A percentile compares a stretch with the other conserved stretches of the same genome.
Conservation (phyloP, 2,113 vertebrate genomes). For the Tylochromis polylepis region DNA sequence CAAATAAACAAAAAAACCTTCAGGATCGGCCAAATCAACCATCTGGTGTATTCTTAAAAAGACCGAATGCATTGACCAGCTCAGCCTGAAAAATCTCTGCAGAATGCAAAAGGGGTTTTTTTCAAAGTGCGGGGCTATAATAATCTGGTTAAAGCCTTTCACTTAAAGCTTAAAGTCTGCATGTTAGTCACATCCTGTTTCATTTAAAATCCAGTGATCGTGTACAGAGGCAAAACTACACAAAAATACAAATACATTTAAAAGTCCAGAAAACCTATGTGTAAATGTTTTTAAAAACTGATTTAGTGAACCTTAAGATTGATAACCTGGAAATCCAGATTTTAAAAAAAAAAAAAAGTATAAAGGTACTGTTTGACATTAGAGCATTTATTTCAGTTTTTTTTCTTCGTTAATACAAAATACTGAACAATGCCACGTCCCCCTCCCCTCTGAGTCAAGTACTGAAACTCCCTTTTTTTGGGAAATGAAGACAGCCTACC, state of each 20-base stretch:
- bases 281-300: not conserved
- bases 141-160: not conserved
- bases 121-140: not conserved
- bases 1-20: not conserved
- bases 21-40: not conserved
- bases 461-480: conserved; percentile 57
- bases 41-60: too few relatives aligned
- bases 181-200: not conserved
- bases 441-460: not conserved
- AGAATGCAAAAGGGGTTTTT: too few relatives aligned
- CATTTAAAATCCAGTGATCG: not conserved
- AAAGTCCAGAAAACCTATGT: not conserved
- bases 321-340: not conserved
- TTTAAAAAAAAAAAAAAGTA: not conserved
- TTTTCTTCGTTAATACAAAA: conserved; percentile 56
- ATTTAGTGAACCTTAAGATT: not conserved
- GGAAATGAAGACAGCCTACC: conserved; percentile 39
- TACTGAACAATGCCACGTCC: conserved; percentile 52
- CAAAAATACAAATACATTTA: too few relatives aligned
- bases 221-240: not conserved
- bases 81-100: too few relatives aligned
- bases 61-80: too few relatives aligned
- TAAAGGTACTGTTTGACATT: conserved; percentile 32
- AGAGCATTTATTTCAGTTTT: conserved; percentile 58
- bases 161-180: not conserved